Evolutionary conservation across 2,113 vertebrate species (phyloP), one percentile per base, ranked within the genome.

Genomic region (Semnornis frantzii): DNA sequence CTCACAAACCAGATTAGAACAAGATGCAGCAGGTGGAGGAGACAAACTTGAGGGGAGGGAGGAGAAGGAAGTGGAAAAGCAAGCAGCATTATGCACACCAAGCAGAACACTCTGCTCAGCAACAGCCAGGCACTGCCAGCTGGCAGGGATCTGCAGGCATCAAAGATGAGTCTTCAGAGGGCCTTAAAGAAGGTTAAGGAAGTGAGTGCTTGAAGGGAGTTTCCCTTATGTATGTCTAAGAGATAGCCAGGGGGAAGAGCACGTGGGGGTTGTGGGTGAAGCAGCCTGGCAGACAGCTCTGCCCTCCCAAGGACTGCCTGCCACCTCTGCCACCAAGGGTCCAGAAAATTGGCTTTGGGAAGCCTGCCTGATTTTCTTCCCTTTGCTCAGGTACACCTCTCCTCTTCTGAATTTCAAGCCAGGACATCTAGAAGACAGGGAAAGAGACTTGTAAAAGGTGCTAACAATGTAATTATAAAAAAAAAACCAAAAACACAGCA

Each of bases 11-110:
- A 88, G 93, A 94, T 94, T 60, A 93, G 95, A 93, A 95, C 90
- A 92, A 95, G 96, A 94, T 88, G 95, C 91, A 95, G 94, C 94
- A 94, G 92, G 96, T 96, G 94, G 94, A 96, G 89, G 91, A 95
- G 96, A 95, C 91, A 21, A 87, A 90, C 95, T 91, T 5, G 46
- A 24, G 50, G 95, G 85, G 87, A 94, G 93, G 94, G 91, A 97
- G 94, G 91, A 95, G 94, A 62, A 97, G 94, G 91, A 95, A 96
- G 82, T 71, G 85, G 82, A 85, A 57, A 87, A 64, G 68, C 89
- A 52, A 85, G 79, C 54, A 65, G 68, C 86, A 44, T 71, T 44
- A 82, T 82, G 84, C 75, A 37, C 84, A 89, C 18, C 23, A 72
- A 94, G 87, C 82, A 91, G 93, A 95, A 94, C 54, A 91, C 87